Conservation (phyloP, 2,113 vertebrate genomes). For the Bubo blakistoni region DNA sequence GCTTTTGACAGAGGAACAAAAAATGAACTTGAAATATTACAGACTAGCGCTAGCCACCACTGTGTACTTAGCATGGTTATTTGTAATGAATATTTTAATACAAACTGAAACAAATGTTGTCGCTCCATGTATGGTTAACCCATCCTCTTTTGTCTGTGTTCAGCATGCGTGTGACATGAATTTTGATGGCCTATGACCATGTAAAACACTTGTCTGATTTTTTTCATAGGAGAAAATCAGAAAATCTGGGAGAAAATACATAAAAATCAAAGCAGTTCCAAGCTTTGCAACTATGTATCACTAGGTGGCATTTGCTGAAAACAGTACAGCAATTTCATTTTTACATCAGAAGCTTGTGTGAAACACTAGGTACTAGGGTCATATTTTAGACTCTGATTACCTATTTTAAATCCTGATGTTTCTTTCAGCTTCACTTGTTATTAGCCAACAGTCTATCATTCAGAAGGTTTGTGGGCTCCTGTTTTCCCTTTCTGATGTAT, state of each 20-base stretch:
- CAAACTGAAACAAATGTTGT: neutral
- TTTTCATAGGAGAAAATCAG: neutral
- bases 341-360: neutral
- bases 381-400: neutral
- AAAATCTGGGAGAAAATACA: neutral
- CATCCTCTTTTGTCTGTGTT: neutral
- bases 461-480: neutral
- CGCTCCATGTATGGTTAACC: neutral
- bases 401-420: neutral
- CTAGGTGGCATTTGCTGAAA: slow-evolving; percentile 58
- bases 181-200: neutral
- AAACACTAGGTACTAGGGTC: neutral
- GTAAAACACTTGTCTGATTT: neutral
- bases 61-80: neutral
- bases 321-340: neutral
- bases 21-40: neutral
- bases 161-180: neutral
- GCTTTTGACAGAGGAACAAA: slow-evolving; percentile 11
- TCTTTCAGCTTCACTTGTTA: neutral
- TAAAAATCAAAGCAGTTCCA: neutral
- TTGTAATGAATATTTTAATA: neutral
- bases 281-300: neutral
- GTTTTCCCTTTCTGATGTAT: neutral
- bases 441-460: neutral
- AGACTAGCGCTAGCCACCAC: neutral